These are phyloP conservation scores for Tanytarsus gracilentus DNA, from an alignment of 2,888 invertebrate genomes.

Conservation along the genomic window DNA sequence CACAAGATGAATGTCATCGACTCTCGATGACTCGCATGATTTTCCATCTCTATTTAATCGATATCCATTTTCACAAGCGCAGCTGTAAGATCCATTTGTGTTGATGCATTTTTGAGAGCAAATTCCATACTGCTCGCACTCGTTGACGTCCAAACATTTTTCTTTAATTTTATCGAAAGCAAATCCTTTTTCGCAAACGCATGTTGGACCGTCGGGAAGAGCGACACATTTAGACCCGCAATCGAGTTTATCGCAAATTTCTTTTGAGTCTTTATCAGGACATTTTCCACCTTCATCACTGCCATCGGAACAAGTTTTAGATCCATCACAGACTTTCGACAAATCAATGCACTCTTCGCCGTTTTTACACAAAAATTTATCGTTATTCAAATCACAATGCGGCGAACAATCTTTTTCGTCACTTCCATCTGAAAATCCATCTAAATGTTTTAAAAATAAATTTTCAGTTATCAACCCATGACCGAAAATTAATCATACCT, in stretches of 20 bases:
- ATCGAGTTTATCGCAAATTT: conserved; percentile 36
- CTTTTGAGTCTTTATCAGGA: conserved; percentile 33
- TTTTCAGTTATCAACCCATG: no score
- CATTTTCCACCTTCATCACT: conserved; percentile 50
- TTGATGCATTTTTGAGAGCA: conserved; percentile 65
- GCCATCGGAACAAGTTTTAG: conserved; percentile 51
- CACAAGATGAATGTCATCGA: conserved; percentile 58
- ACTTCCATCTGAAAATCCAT: conserved; percentile 44
- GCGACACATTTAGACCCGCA: conserved; percentile 38
- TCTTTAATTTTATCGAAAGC: conserved; percentile 33
- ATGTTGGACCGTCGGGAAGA: conserved; percentile 47
- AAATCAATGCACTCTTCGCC: conserved; percentile 51
- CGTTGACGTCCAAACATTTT: conserved; percentile 49
- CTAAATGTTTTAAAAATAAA: not conserved
- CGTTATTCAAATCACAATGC: conserved; percentile 15
- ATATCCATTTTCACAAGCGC: conserved; percentile 55
- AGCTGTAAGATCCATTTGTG: conserved; percentile 49
- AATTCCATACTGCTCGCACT: conserved; percentile 52
- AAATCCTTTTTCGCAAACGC: conserved; percentile 49
- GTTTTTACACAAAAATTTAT: conserved; percentile 4
- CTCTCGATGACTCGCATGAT: conserved; percentile 51
- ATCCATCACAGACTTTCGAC: conserved; percentile 59
- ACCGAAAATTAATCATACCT: not conserved
- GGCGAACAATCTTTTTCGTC: conserved; percentile 38
- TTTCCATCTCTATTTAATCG: conserved; percentile 45